Conservation (phyloP, 1,140 invertebrate species). For the Pseudomyrmex pallidus region DNA sequence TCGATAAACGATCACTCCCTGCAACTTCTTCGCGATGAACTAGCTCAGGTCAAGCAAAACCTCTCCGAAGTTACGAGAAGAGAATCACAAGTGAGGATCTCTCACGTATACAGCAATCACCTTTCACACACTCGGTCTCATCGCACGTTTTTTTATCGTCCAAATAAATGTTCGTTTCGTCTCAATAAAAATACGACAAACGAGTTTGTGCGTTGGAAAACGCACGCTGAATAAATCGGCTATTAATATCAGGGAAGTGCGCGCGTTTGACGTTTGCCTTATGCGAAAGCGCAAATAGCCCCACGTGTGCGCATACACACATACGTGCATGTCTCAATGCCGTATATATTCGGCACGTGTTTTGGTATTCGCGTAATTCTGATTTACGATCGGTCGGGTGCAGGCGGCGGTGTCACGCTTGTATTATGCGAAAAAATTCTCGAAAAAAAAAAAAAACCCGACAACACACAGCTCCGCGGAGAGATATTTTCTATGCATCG, state of each 20-base stretch:
- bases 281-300: background rate
- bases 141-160: background rate
- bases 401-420: conserved; percentile 24
- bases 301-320: too few relatives aligned
- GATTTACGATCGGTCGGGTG: conserved; percentile 44
- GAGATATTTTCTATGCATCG: background rate
- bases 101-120: background rate
- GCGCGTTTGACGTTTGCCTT: background rate
- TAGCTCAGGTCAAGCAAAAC: conserved; percentile 89
- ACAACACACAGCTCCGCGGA: background rate
- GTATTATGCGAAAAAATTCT: conserved; percentile 32
- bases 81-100: conserved; percentile 87
- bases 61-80: conserved; percentile 90
- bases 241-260: conserved; percentile 3
- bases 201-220: background rate
- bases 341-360: conserved; percentile 50
- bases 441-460: conserved; percentile 1
- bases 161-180: background rate
- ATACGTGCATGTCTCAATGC: background rate
- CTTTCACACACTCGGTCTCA: background rate
- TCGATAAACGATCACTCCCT: conserved; percentile 89
- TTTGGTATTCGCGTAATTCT: conserved; percentile 51
- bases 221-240: conserved; percentile 1
- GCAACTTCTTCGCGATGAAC: conserved; percentile 89
- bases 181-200: conserved; percentile 4